phyloP scores from a whole-genome alignment of 1,140 invertebrate genomes.

The Idris sp. region DNA sequence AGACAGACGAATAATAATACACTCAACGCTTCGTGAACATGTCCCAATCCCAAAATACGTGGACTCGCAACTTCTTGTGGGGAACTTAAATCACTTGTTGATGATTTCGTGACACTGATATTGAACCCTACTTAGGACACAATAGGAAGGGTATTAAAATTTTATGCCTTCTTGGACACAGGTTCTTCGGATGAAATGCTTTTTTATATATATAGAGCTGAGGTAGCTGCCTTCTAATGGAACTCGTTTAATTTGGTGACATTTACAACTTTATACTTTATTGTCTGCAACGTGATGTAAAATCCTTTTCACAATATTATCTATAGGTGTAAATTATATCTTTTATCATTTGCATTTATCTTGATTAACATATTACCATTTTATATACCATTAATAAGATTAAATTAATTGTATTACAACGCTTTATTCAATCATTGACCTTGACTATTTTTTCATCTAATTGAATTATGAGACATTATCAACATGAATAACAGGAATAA shows the following conservation, averaged over 20 bases:
- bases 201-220: conserved; percentile 37
- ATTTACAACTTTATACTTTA: conserved; percentile 4
- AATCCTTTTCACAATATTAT: too few relatives aligned
- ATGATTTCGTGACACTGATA: conserved; percentile 56
- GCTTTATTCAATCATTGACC: too few relatives aligned
- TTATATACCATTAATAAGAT: too few relatives aligned
- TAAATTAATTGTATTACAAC: too few relatives aligned
- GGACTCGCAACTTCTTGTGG: conserved; percentile 40
- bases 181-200: conserved; percentile 35
- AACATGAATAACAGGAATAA: too few relatives aligned
- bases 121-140: conserved; percentile 39
- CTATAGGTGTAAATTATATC: too few relatives aligned
- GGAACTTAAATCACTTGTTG: conserved; percentile 55
- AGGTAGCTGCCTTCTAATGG: neutral
- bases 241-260: conserved; percentile 32
- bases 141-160: conserved; percentile 52
- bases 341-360: too few relatives aligned
- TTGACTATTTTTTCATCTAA: too few relatives aligned
- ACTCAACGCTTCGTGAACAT: conserved; percentile 8
- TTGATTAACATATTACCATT: too few relatives aligned
- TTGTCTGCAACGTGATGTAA: too few relatives aligned
- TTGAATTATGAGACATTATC: too few relatives aligned
- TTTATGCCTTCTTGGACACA: conserved; percentile 53
- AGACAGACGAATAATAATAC: conserved; percentile 27
- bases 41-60: conserved; percentile 14